Conservation (phyloP, 2,888 invertebrate species). For the Pseudococcus viburni region DNA sequence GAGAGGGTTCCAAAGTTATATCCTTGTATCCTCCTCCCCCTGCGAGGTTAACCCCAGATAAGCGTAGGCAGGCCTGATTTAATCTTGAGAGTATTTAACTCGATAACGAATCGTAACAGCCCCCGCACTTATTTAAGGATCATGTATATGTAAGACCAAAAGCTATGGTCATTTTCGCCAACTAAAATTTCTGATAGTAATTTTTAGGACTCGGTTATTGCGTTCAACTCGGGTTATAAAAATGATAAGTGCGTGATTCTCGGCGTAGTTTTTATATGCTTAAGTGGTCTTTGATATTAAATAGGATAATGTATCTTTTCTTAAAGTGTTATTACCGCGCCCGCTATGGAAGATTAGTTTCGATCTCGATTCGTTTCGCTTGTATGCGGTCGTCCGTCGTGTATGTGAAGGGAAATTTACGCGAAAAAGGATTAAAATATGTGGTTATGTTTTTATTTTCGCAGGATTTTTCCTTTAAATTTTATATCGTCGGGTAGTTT, state of each 20-base stretch:
- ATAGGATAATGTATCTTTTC: not conserved
- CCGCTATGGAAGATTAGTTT: conserved; percentile 6
- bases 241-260: conserved; percentile 24
- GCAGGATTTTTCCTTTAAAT: too few relatives aligned
- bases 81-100: not conserved
- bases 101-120: not conserved
- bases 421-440: not conserved
- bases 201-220: not conserved
- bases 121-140: not conserved
- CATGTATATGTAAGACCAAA: too few relatives aligned
- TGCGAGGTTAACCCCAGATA: not conserved
- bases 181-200: not conserved
- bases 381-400: not conserved
- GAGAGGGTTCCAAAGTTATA: not conserved
- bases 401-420: not conserved
- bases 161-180: not conserved
- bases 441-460: too few relatives aligned
- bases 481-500: too few relatives aligned
- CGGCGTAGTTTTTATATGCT: conserved; percentile 23
- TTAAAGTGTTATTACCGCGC: conserved; percentile 15
- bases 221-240: conserved; percentile 13
- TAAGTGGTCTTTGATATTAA: conserved; percentile 18
- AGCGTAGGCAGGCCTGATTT: not conserved
- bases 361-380: not conserved
- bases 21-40: not conserved